A percentile compares a stretch with the other conserved stretches of the same genome.
Evolutionary conservation across 2,797 vertebrate genomes (phyloP).

Genomic region (Ctenopoma kingsleyae): DNA sequence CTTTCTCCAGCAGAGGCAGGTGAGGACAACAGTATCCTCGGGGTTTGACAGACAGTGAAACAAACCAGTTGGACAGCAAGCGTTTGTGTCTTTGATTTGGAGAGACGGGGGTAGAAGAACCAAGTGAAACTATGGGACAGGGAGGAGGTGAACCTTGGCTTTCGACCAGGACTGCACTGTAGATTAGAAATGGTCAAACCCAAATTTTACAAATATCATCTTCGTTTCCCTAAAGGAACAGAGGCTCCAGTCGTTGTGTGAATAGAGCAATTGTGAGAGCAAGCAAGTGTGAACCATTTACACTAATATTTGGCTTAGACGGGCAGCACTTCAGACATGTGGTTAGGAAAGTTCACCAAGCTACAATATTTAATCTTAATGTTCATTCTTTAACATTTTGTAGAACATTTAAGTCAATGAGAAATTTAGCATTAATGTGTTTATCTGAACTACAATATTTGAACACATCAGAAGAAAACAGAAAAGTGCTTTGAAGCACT

Average conservation of each 20-base stretch:
- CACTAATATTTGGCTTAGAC: constrained; percentile 40
- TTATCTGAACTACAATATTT: background rate
- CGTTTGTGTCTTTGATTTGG: constrained; percentile 55
- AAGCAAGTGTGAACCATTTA: constrained; percentile 35
- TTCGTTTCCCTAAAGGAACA: constrained; percentile 38
- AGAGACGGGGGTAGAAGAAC: constrained; percentile 43
- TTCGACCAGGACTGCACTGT: constrained; percentile 44
- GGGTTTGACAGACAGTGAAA: constrained; percentile 68
- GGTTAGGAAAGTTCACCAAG: constrained; percentile 8
- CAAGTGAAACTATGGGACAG: constrained; percentile 28
- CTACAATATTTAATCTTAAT: constrained; percentile 16
- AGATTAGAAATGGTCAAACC: constrained; percentile 50
- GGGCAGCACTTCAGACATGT: background rate
- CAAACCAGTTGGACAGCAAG: constrained; percentile 70
- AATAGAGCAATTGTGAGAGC: constrained; percentile 60
- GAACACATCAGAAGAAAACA: background rate
- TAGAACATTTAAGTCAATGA: background rate
- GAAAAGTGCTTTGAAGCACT: no score
- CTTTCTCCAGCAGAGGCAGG: constrained; percentile 49
- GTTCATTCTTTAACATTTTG: background rate
- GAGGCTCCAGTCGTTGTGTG: constrained; percentile 34
- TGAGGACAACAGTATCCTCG: constrained; percentile 53
- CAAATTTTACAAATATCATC: constrained; percentile 59
- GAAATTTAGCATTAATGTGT: background rate
- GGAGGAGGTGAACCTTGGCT: constrained; percentile 42